Evolutionary conservation across 2,797 vertebrate species (phyloP).

Genomic region (Mallotus villosus): DNA sequence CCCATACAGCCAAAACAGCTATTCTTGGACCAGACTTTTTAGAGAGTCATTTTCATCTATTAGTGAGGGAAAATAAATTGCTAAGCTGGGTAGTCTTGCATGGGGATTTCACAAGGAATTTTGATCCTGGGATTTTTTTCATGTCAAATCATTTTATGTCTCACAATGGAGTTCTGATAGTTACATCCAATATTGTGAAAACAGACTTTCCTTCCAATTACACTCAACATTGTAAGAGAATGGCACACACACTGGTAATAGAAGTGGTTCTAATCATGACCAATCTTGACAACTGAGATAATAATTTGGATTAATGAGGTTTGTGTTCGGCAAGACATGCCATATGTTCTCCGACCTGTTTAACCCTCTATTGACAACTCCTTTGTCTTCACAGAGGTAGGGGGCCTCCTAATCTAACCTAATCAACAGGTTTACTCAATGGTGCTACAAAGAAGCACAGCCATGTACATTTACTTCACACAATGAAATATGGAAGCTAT

Average conservation of each 20-base stretch:
- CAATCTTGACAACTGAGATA: constrained; percentile 47
- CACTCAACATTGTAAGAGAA: constrained; percentile 11
- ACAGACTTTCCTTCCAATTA: constrained; percentile 42
- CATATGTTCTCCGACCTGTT: constrained; percentile 17
- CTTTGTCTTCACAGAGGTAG: constrained; percentile 21
- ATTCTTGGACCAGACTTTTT: constrained; percentile 58
- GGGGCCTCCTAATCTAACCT: constrained; percentile 24
- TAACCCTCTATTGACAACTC: constrained; percentile 17
- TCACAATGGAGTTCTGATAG: constrained; percentile 31
- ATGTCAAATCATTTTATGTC: constrained; percentile 29
- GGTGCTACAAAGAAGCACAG: no score
- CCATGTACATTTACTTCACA: background rate
- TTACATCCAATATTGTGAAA: constrained; percentile 38
- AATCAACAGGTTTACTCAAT: constrained; percentile 4
- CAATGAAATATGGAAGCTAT: background rate
- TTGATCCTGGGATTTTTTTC: constrained; percentile 27
- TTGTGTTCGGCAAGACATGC: constrained; percentile 20
- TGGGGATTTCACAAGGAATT: constrained; percentile 42
- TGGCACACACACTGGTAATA: constrained; percentile 25
- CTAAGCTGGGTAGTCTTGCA: constrained; percentile 44
- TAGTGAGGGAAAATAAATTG: constrained; percentile 23
- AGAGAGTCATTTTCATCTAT: constrained; percentile 20
- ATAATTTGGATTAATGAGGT: constrained; percentile 47
- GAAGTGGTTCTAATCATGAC: constrained; percentile 21
- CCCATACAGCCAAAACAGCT: constrained; percentile 65